Conservation (phyloP, 2,113 vertebrate genomes). For the Heteronetta atricapilla region DNA sequence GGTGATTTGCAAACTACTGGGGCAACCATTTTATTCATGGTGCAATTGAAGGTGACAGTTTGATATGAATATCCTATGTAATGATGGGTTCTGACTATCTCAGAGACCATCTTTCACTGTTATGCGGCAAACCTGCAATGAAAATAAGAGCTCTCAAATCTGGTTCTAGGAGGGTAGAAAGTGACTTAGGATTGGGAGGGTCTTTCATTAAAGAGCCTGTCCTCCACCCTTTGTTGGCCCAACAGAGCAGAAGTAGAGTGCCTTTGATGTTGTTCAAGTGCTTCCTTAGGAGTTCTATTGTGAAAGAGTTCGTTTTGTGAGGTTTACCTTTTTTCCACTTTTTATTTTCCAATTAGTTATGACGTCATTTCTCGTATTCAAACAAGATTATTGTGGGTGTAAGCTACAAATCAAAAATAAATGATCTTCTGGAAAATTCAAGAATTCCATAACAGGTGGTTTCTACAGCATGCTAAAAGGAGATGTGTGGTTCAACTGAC, state of each 20-base stretch:
- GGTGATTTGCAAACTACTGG: neutral
- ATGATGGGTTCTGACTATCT: neutral
- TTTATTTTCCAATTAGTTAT: neutral
- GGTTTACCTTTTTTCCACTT: neutral
- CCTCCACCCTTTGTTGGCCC: neutral
- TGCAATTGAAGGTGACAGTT: neutral
- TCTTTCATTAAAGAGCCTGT: neutral
- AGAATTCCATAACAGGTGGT: neutral
- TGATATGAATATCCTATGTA: neutral
- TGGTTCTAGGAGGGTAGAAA: neutral
- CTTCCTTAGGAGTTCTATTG: neutral
- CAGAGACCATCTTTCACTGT: neutral
- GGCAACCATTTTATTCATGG: neutral
- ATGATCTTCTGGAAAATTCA: neutral
- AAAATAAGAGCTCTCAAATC: neutral
- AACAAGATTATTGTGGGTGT: neutral
- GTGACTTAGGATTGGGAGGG: neutral
- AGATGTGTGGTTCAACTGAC: neutral
- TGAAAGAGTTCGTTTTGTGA: neutral
- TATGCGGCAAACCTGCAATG: neutral
- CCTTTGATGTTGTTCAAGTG: neutral
- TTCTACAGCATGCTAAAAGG: neutral
- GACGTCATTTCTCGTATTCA: neutral
- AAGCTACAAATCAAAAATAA: neutral
- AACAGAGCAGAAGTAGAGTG: neutral